Evolutionary conservation across 2,113 vertebrate species (phyloP).

Genomic region (Sphyrna mokarran): DNA sequence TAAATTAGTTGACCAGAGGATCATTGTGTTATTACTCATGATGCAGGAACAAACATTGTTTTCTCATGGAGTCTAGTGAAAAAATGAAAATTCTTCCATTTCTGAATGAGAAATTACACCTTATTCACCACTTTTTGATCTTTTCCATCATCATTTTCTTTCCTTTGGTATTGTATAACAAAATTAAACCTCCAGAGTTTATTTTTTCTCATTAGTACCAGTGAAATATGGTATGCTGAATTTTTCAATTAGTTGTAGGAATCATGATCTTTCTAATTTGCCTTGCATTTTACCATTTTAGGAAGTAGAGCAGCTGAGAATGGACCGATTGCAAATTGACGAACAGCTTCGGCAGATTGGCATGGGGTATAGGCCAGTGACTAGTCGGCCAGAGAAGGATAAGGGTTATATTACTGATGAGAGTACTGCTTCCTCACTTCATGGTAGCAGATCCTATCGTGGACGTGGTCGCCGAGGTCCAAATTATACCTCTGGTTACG

Average conservation of each 20-base stretch:
- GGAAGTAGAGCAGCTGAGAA: constrained; percentile 94
- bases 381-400: constrained; percentile 70
- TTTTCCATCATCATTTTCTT: constrained; percentile 34
- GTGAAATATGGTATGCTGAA: background rate
- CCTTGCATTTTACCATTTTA: constrained; percentile 43
- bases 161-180: background rate
- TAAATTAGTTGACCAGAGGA: background rate
- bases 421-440: constrained; percentile 67
- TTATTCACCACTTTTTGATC: background rate
- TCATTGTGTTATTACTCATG: background rate
- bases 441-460: constrained; percentile 82
- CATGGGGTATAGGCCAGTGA: constrained; percentile 79
- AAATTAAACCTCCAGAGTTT: background rate
- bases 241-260: background rate
- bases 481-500: constrained; percentile 85
- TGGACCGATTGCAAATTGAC: constrained; percentile 94
- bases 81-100: background rate
- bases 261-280: background rate
- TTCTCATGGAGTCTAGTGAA: background rate
- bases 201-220: background rate
- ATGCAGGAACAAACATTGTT: background rate
- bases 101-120: background rate
- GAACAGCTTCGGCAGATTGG: constrained; percentile 92
- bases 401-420: constrained; percentile 77
- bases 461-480: constrained; percentile 83